phyloP scores from a whole-genome alignment of 2,797 vertebrate genomes.

The Manis javanica region DNA sequence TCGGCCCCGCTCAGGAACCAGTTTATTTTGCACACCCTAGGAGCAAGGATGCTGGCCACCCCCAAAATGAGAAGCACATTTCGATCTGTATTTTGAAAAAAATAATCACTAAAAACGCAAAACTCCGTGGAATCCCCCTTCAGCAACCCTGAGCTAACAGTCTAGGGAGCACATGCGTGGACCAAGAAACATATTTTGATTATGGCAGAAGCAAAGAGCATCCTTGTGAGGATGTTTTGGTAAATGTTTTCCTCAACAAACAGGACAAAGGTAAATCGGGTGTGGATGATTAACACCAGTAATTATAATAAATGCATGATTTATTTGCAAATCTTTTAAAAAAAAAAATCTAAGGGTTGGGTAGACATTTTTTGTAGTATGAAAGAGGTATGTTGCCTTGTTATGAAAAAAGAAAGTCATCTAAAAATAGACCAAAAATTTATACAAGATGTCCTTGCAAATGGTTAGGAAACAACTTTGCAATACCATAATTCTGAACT shows the following conservation, averaged over 20 bases:
- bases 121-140: not conserved
- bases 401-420: not conserved
- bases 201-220: not conserved
- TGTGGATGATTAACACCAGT: fast-evolving
- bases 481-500: not conserved
- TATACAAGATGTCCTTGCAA: not conserved
- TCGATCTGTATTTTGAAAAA: not conserved
- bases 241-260: not conserved
- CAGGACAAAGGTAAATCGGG: not conserved
- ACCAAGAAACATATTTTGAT: not conserved
- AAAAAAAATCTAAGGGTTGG: not conserved
- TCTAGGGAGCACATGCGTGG: not conserved
- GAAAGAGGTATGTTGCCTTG: not conserved
- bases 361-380: not conserved
- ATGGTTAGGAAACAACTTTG: not conserved
- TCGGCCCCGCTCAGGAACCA: constrained; percentile 87
- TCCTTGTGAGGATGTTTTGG: fast-evolving
- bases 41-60: constrained; percentile 31
- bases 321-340: not conserved
- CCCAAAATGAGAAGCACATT: constrained; percentile 26
- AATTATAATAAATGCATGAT: fast-evolving
- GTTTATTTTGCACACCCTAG: constrained; percentile 64
- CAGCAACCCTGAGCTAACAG: not conserved
- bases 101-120: constrained; percentile 44
- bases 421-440: not conserved